Conservation (phyloP, 2,888 invertebrate species). For the Mellilla xanthometata region DNA sequence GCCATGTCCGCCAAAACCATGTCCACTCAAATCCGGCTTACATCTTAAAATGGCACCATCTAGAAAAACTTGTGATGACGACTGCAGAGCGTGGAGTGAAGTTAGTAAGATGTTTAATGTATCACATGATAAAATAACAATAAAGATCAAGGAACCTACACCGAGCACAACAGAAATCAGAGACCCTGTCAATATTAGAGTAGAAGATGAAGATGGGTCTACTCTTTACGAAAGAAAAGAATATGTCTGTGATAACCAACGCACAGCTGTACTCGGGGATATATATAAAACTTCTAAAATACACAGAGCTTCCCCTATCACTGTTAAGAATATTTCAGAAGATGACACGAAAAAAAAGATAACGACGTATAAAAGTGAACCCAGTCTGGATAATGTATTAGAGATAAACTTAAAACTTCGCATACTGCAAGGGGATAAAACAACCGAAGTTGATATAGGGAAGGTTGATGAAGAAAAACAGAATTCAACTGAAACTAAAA, state of each 20-base stretch:
- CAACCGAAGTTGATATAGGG: slow-evolving; percentile 46
- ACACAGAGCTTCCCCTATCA: slow-evolving; percentile 42
- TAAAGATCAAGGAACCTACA: slow-evolving; percentile 43
- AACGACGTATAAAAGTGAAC: slow-evolving; percentile 37
- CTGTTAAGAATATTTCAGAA: slow-evolving; percentile 32
- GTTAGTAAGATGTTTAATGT: neutral
- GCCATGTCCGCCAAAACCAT: neutral
- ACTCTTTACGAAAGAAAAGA: slow-evolving; percentile 59
- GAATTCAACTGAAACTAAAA: slow-evolving; percentile 17
- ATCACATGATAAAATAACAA: slow-evolving; percentile 48
- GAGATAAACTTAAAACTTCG: slow-evolving; percentile 64
- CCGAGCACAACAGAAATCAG: slow-evolving; percentile 53
- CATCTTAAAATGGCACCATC: slow-evolving; percentile 46
- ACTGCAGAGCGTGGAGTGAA: slow-evolving; percentile 30
- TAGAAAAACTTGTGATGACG: slow-evolving; percentile 33
- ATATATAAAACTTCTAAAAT: slow-evolving; percentile 49
- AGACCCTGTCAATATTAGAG: slow-evolving; percentile 49
- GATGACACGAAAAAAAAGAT: slow-evolving; percentile 29
- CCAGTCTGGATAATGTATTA: slow-evolving; percentile 51
- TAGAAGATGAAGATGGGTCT: slow-evolving; percentile 54
- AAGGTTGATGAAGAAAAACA: slow-evolving; percentile 33
- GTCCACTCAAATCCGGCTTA: slow-evolving; percentile 34
- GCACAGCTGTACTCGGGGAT: slow-evolving; percentile 40
- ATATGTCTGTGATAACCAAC: slow-evolving; percentile 35
- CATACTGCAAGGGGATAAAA: slow-evolving; percentile 54